These are phyloP conservation scores for Blennius ocellaris DNA, from an alignment of 2,113 vertebrate genomes.

Conservation along the genomic window DNA sequence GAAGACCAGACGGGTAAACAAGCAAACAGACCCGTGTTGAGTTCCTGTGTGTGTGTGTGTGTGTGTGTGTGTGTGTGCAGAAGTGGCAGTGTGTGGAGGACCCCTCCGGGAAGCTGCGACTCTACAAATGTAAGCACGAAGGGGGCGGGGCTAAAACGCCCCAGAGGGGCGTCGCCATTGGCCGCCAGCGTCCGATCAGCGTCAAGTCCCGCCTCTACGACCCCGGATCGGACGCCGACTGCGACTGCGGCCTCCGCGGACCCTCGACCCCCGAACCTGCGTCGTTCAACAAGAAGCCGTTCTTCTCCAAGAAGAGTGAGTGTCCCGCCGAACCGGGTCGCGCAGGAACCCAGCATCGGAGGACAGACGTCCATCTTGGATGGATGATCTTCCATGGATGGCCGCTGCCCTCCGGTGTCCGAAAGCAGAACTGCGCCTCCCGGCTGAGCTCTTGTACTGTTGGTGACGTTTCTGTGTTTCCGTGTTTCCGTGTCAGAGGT, in stretches of 20 bases:
- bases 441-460: background rate
- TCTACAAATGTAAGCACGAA: constrained; percentile 90
- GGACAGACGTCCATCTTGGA: background rate
- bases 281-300: constrained; percentile 82
- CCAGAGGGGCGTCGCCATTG: constrained; percentile 81
- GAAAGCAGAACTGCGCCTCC: constrained; percentile 7
- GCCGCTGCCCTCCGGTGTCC: constrained; percentile 44
- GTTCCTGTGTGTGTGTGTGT: background rate
- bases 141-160: constrained; percentile 79
- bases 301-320: constrained; percentile 91
- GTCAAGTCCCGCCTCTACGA: constrained; percentile 62
- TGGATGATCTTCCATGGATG: background rate
- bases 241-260: constrained; percentile 80
- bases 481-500: constrained; percentile 93
- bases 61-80: no score
- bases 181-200: constrained; percentile 60
- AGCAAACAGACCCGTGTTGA: background rate
- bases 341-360: no score
- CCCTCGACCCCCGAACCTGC: background rate
- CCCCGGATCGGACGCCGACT: constrained; percentile 74
- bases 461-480: constrained; percentile 40
- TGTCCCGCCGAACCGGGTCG: no score
- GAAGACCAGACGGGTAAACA: no score
- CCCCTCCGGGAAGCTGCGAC: constrained; percentile 88
- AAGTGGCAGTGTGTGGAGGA: constrained; percentile 99